phyloP scores from a whole-genome alignment of 1,140 invertebrate species.

The Drosophila jambulina region DNA sequence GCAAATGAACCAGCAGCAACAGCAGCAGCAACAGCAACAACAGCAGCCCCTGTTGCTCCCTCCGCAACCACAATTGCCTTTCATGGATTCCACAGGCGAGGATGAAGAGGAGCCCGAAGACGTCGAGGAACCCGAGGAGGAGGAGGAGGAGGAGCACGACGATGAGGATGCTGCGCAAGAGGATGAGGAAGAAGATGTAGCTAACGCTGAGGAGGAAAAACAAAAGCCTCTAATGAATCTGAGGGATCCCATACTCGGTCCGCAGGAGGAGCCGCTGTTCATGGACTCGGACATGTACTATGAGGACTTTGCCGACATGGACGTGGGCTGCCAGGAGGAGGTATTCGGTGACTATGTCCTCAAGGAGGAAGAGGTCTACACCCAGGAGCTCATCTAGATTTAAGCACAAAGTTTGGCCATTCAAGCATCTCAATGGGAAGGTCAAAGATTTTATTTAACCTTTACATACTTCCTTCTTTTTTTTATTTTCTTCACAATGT shows the following conservation, averaged over 20 bases:
- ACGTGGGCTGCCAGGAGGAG: conserved; percentile 73
- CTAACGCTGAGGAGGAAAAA: conserved; percentile 3
- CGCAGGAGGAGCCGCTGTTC: conserved; percentile 39
- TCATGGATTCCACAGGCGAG: conserved; percentile 67
- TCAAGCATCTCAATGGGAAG: conserved; percentile 2
- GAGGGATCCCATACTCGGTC: conserved; percentile 14
- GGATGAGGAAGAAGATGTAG: conserved; percentile 24
- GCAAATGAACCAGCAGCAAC: conserved; percentile 72
- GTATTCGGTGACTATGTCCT: conserved; percentile 66
- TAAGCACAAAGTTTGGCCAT: conserved; percentile 38
- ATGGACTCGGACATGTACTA: conserved; percentile 63
- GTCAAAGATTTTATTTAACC: background rate
- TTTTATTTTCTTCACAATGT: background rate
- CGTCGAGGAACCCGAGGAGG: conserved; percentile 34
- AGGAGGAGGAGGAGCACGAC: conserved; percentile 37
- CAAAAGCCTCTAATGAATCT: conserved; percentile 4
- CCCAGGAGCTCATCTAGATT: conserved; percentile 51
- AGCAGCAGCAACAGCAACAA: conserved; percentile 28
- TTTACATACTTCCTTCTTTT: background rate
- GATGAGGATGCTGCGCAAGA: background rate
- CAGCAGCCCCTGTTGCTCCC: background rate
- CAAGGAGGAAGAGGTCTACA: conserved; percentile 78
- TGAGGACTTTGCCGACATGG: conserved; percentile 71
- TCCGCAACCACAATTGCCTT: conserved; percentile 11
- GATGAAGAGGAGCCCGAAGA: conserved; percentile 55